Evolutionary conservation across 2,888 invertebrate species (phyloP).

Genomic region (Patella pellucida): DNA sequence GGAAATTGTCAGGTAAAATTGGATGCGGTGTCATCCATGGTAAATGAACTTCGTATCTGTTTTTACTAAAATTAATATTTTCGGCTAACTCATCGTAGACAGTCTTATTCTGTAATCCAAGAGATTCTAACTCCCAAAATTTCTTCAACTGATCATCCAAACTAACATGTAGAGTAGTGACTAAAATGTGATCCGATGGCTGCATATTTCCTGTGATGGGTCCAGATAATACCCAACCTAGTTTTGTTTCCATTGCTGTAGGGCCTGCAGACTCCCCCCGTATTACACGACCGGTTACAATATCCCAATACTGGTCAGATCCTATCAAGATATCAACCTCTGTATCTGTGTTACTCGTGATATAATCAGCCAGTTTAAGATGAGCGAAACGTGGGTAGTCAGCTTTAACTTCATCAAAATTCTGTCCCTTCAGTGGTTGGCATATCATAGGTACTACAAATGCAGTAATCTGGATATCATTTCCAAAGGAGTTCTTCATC

Average conservation of each 20-base stretch:
- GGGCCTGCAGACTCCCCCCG: background rate
- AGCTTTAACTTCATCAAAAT: background rate
- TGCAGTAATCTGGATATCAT: background rate
- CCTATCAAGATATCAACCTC: background rate
- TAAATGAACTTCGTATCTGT: background rate
- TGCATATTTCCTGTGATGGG: background rate
- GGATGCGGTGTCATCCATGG: background rate
- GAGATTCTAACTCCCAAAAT: background rate
- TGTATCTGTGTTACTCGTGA: background rate
- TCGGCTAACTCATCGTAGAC: background rate
- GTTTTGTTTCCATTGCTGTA: background rate
- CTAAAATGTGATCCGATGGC: background rate
- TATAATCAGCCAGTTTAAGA: background rate
- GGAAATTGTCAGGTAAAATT: constrained; percentile 2
- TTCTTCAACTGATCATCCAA: no score
- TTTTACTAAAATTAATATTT: background rate
- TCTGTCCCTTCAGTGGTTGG: background rate
- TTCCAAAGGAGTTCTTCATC: background rate
- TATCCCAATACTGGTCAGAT: background rate
- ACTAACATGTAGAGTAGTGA: background rate
- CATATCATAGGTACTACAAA: background rate
- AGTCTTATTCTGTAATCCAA: background rate
- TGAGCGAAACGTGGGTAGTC: background rate
- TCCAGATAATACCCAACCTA: background rate
- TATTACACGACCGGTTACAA: background rate